Conservation (phyloP, 2,113 vertebrate species). For the Semnopithecus entellus region DNA sequence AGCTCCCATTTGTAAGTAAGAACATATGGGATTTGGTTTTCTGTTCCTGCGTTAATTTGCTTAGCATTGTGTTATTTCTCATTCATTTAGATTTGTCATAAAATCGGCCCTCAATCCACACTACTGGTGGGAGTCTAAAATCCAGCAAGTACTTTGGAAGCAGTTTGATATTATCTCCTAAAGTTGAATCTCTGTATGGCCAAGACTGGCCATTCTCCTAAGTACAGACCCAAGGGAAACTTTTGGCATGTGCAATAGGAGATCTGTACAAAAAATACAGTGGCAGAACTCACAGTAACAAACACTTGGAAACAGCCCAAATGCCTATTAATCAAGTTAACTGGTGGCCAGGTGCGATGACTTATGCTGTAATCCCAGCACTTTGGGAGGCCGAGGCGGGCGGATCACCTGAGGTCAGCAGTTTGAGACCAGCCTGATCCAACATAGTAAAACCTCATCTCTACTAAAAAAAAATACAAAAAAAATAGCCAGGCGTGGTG, state of each 20-base stretch:
- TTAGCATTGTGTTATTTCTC: background rate
- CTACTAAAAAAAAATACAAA: no score
- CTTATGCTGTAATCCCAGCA: no score
- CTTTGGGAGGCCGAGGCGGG: no score
- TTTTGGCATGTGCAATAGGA: background rate
- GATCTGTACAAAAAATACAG: background rate
- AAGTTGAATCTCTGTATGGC: background rate
- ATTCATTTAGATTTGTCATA: background rate
- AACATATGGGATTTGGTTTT: no score
- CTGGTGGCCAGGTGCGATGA: no score
- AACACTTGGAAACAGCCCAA: background rate
- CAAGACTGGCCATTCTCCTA: background rate
- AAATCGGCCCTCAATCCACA: background rate
- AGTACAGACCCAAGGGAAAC: background rate
- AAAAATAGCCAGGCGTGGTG: no score
- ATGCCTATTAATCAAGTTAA: background rate
- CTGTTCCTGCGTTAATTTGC: no score
- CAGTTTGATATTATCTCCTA: background rate
- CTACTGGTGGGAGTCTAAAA: background rate
- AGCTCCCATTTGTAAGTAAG: no score
- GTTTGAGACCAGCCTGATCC: no score
- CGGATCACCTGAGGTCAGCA: no score
- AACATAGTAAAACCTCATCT: no score
- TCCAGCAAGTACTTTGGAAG: background rate
- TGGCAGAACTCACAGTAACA: background rate